Percentiles rank a stretch among this genome's conserved stretches.
Evolutionary conservation across 2,888 invertebrate species (phyloP).

Genomic region (Helicoverpa assulta): DNA sequence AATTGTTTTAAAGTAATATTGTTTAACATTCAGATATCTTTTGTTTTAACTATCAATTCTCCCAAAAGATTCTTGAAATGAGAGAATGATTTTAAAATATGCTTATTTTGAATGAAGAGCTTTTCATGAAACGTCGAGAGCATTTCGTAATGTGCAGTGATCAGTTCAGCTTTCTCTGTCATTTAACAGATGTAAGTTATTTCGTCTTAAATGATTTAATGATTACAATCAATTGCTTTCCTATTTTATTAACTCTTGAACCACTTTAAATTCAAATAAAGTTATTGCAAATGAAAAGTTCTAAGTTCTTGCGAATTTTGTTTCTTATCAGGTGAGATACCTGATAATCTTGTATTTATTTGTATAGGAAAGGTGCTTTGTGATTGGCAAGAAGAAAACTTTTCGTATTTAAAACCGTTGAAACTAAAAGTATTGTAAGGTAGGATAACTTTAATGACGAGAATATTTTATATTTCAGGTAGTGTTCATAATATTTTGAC

Average conservation of each 20-base stretch:
- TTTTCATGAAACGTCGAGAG: conserved; percentile 1
- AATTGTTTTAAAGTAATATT: neutral
- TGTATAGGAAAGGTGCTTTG: neutral
- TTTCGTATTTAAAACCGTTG: neutral
- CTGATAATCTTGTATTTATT: neutral
- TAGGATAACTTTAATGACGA: neutral
- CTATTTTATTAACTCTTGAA: conserved; percentile 7
- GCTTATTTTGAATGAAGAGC: conserved; percentile 5
- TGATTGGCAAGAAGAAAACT: neutral
- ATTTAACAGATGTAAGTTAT: conserved; percentile 26
- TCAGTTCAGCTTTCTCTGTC: conserved; percentile 29
- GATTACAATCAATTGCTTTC: conserved; percentile 22
- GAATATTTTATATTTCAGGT: neutral
- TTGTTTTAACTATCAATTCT: neutral
- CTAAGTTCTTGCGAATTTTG: too few species aligned
- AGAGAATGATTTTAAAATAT: neutral
- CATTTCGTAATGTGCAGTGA: conserved; percentile 19
- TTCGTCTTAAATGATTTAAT: conserved; percentile 35
- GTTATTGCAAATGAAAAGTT: neutral
- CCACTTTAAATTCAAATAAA: too few species aligned
- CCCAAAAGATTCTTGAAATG: neutral
- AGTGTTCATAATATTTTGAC: neutral
- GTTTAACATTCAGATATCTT: neutral
- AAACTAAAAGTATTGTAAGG: conserved; percentile 3
- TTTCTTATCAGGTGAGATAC: neutral